Evolutionary conservation across 2,888 invertebrate species (phyloP).

Genomic region (Unio delphinus): DNA sequence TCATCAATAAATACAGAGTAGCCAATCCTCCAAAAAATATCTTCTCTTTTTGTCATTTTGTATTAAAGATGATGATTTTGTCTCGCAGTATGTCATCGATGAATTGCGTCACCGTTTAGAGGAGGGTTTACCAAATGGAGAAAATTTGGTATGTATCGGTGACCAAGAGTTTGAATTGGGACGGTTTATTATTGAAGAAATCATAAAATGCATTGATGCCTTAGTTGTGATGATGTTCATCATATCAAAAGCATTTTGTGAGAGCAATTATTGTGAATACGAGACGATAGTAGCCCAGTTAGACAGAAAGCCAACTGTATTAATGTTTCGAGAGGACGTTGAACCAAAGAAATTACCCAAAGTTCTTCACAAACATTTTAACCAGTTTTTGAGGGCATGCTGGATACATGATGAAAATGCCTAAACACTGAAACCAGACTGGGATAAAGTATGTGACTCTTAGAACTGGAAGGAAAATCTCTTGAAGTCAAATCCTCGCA

Average conservation of each 20-base stretch:
- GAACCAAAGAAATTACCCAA: slow-evolving; percentile 10
- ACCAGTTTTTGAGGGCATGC: neutral
- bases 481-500: too few species aligned
- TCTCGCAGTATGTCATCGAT: too few species aligned
- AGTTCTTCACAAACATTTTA: slow-evolving; percentile 4
- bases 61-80: too few species aligned
- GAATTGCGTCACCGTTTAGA: too few species aligned
- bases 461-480: too few species aligned
- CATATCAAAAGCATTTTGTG: slow-evolving; percentile 9
- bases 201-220: slow-evolving; percentile 6
- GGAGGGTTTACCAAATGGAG: too few species aligned
- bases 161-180: too few species aligned
- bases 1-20: too few species aligned
- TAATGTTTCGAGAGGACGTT: slow-evolving; percentile 14
- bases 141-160: too few species aligned
- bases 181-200: slow-evolving; percentile 3
- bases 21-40: too few species aligned
- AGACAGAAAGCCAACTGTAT: slow-evolving; percentile 9
- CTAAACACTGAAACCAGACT: slow-evolving; percentile 1
- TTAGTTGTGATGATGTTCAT: slow-evolving; percentile 8
- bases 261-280: slow-evolving; percentile 10
- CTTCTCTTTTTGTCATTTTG: too few species aligned
- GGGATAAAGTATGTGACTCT: slow-evolving; percentile 2
- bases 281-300: slow-evolving; percentile 9
- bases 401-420: neutral